Evolutionary conservation across 2,113 vertebrate genomes (phyloP), one percentile per base, ranked within the genome.

Genomic region (Mastomys coucha): DNA sequence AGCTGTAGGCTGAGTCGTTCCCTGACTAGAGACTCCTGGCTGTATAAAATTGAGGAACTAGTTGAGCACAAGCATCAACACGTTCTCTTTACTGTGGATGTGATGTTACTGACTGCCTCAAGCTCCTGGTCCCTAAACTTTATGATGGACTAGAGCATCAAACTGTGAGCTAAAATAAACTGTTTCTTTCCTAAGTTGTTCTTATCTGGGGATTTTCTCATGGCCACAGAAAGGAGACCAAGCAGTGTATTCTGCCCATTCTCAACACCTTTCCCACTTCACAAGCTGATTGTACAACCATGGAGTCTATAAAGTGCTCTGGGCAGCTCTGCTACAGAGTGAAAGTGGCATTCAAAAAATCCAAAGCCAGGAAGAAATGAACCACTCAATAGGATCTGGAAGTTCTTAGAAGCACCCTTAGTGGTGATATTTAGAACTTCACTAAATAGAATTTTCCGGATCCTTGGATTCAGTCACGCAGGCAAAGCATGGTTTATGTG

Each of bases 181-280:
- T 13, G 28, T 85, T 85, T 19, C 58, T 65, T 81, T 63, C 58
- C 10, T 63, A 19, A 31, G 58, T 33, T 45, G 60, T 16, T 67
- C 19, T 42, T 11, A 2, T 20, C 28, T 1, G 8, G 58, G 39
- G 9, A 12, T 12, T 33, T 86, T 45, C 39, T 85, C 82, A 86
- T 39, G 1, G 39, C 17, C 19, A 20, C 82, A 22, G 39, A 33
- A 19, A 20, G 16, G 16, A 85, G 45, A 33, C 12, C 20, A 28
- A 39, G 53, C 20, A 39, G 28, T 24, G 58, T 16, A 26, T 67
- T 45, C 39, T 26, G 5, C 12, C 39, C 0, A 0, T 5, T 1
- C 24, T 0, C 31, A 9, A 8, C 45, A 5, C 12, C 20, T 5
- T 17, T 4, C 1, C 14, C 3, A 1, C 31, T 22, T 17, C 11